phyloP scores from a whole-genome alignment of 2,888 invertebrate genomes.

The Seira musarum region DNA sequence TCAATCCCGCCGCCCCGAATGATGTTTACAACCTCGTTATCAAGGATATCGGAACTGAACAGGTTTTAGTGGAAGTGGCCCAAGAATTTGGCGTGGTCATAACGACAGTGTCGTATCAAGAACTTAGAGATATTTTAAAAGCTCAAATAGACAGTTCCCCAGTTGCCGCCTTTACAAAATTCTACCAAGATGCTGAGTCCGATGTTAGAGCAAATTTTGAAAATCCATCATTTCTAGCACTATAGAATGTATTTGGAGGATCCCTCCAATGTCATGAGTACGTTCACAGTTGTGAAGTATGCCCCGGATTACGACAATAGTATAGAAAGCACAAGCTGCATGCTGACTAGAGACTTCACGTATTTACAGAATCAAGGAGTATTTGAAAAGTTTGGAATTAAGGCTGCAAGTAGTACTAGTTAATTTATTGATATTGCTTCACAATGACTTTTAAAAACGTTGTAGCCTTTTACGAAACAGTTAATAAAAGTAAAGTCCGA shows the following conservation, averaged over 20 bases:
- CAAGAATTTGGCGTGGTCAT: slow-evolving; percentile 23
- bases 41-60: slow-evolving; percentile 6
- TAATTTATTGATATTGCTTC: no score
- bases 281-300: not conserved
- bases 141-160: slow-evolving; percentile 20
- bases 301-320: slow-evolving; percentile 5
- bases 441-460: no score
- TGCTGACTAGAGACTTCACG: slow-evolving; percentile 37
- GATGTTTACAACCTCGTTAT: slow-evolving; percentile 36
- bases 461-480: no score
- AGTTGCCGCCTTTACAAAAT: slow-evolving; percentile 5
- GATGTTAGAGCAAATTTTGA: no score
- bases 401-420: no score
- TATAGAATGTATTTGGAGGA: no score
- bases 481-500: no score
- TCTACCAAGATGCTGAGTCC: no score
- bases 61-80: slow-evolving; percentile 29
- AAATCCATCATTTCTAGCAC: no score
- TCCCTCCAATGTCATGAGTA: not conserved
- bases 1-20: not conserved
- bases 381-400: slow-evolving; percentile 43
- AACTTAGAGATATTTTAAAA: slow-evolving; percentile 12
- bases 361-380: slow-evolving; percentile 37
- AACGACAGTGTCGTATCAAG: not conserved
- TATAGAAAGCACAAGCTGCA: not conserved